Evolutionary conservation across 1,140 invertebrate genomes (phyloP).

Genomic region (Apis florea): DNA sequence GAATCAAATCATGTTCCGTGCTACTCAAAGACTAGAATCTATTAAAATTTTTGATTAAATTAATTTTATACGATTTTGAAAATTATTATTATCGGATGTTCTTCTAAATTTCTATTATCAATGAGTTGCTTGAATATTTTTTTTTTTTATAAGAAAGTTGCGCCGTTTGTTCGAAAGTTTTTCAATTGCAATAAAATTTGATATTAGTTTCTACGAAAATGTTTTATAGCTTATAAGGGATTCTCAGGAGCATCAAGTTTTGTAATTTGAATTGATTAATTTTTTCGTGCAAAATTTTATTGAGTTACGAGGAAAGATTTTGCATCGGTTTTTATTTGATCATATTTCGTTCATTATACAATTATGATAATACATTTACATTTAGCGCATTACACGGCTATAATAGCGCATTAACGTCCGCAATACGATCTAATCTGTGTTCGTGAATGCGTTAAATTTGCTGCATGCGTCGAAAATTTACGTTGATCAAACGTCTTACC

Average conservation of each 20-base stretch:
- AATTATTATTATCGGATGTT: not conserved
- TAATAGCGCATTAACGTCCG: not conserved
- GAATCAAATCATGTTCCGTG: not conserved
- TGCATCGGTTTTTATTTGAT: not conserved
- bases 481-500: not conserved
- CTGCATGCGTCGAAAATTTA: not conserved
- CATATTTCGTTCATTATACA: not conserved
- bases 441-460: not conserved
- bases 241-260: not conserved
- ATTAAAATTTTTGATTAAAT: not conserved
- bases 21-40: not conserved
- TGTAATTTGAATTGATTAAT: slow-evolving; percentile 16
- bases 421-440: not conserved
- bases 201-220: not conserved
- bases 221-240: not conserved
- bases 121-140: not conserved
- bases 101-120: no score
- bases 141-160: not conserved
- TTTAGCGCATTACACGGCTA: no score
- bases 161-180: not conserved
- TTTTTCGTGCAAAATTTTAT: not conserved
- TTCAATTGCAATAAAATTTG: not conserved
- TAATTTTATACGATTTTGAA: no score
- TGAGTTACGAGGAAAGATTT: not conserved
- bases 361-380: not conserved